Evolutionary conservation across 2,888 invertebrate species (phyloP), one percentile per base, ranked within the genome.

Genomic region (Orthonevra nobilis): DNA sequence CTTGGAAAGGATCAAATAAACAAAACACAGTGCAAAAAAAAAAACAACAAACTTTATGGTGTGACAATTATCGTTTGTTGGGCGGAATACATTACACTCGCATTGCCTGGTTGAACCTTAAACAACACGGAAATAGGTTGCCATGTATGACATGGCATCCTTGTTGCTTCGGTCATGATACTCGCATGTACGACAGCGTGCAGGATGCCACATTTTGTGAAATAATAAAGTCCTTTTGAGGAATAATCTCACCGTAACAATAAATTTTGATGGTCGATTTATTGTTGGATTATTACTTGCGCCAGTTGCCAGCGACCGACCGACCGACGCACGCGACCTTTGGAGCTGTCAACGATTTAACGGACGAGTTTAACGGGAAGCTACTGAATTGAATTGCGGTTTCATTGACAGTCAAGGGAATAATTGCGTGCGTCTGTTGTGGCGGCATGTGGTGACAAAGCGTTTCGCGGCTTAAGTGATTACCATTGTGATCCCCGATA

Each of bases 201-300:
- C 17, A 28, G 7, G 15, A 30, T 7, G 6, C 12, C 1, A 38
- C 19, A 30, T 15, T 30, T 28, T 2, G 19, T 12, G 36, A 23
- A 36, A 26, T 36, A 52, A 52, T 40, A 4, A 30, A 28, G 40
- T 30, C 56, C 40, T 40, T 40, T 15, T 15, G 28, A 40, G 28
- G 6, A 56, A 40, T 40, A 40, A 56, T 28, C 20, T 46, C 28
- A 46, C 46, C 28, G 28, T 30, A 14, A 28, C 56, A 40, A 56
- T 56, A 40, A 56, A 38, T 56, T 54, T 28, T 40, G 56, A 28
- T 56, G 28, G 28, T 19, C 17, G 40, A 40, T 12, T 56, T 56
- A 28, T 30, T 52, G 52, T 14, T 36, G 23, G 52, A 36, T 36
- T 52, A 36, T 15, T n/a, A 36, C 26, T n/a, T n/a, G n/a, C n/a